Base-by-base conservation (phyloP, 2,888 invertebrate genomes). In the Drosophila subquinaria region DNA sequence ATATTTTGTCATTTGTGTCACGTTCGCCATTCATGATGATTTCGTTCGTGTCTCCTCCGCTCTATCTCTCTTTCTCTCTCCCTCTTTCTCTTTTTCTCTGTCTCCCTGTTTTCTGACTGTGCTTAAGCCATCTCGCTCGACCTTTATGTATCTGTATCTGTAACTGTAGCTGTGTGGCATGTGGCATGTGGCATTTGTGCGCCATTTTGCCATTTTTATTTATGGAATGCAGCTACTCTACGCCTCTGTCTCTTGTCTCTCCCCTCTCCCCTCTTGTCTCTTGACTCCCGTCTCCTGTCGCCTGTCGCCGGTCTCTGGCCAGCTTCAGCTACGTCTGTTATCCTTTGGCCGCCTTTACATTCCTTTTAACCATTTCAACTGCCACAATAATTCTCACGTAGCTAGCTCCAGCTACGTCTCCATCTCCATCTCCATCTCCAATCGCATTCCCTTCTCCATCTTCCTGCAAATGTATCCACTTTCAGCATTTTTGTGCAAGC, bases 1-100 rank as follows among this genome's bases (percentile, higher is more conserved):
- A 86, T 86, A 86, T 89, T 86, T 90, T 90, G 90, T 90, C 90
- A 90, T 90, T 90, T 90, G 82, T 90, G 89, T 90, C 90, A 90
- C 90, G 90, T 90, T 90, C 90, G 74, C 88, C 83, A 85, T 90
- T 87, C 89, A 87, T 89, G 85, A 86, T 88, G 86, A 89, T 90
- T 88, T 87, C 76, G 79, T 79, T 83, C 72, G 75, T 76, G 68
- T 52, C 47, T 50, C 55, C 27, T 40, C 50, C 57, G 30, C 13
- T 40, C 48, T 8, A 43, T 40, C 40, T 17, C 53, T 2, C 43
- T 15, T 15, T 17, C 38, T 15, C 13, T 8, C 13, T 59, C 42
- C 45, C 20, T 33, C 30, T 33, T 1, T 10, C 30, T 52, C 38
- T 45, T 51, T 51, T 45, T 17, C 36, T 65, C n/a, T 66, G 27